Evolutionary conservation across 2,113 vertebrate genomes (phyloP).

Genomic region (Dascyllus trimaculatus): DNA sequence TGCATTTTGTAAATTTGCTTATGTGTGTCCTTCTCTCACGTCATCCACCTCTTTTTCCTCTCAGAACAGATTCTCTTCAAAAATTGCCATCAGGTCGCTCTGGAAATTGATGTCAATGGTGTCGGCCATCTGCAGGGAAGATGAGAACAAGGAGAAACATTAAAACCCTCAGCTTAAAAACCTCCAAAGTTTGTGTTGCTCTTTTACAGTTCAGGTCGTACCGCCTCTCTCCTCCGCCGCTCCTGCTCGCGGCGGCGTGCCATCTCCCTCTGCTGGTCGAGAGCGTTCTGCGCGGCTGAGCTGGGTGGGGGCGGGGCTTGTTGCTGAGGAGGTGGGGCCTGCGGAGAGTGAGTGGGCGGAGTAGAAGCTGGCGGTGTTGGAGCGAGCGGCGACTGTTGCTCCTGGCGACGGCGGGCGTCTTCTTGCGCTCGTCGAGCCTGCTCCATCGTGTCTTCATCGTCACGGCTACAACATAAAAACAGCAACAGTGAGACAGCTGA

Average conservation of each 20-base stretch:
- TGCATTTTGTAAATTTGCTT: conserved; percentile 35
- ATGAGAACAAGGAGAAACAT: background rate
- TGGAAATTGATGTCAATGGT: conserved; percentile 98
- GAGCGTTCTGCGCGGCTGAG: conserved; percentile 82
- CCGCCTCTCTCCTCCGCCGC: conserved; percentile 91
- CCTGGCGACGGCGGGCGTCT: conserved; percentile 79
- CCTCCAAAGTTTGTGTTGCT: fast-evolving
- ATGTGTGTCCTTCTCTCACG: conserved; percentile 61
- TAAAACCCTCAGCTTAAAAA: background rate
- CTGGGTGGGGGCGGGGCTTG: conserved; percentile 63
- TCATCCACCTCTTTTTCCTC: conserved; percentile 58
- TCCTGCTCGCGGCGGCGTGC: conserved; percentile 92
- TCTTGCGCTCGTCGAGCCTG: conserved; percentile 68
- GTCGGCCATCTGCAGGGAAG: conserved; percentile 88
- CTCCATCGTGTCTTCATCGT: conserved; percentile 87
- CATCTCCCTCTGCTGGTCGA: conserved; percentile 93
- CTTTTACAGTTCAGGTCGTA: conserved; percentile 51
- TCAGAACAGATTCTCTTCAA: conserved; percentile 95
- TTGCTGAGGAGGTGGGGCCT: conserved; percentile 77
- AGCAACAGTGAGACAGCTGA: background rate
- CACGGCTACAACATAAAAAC: conserved; percentile 80
- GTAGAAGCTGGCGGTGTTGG: conserved; percentile 78
- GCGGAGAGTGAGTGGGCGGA: conserved; percentile 85
- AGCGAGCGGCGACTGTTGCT: conserved; percentile 80
- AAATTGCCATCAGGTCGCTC: conserved; percentile 96